Conservation (phyloP, 2,797 vertebrate species). For the Megalops cyprinoides region DNA sequence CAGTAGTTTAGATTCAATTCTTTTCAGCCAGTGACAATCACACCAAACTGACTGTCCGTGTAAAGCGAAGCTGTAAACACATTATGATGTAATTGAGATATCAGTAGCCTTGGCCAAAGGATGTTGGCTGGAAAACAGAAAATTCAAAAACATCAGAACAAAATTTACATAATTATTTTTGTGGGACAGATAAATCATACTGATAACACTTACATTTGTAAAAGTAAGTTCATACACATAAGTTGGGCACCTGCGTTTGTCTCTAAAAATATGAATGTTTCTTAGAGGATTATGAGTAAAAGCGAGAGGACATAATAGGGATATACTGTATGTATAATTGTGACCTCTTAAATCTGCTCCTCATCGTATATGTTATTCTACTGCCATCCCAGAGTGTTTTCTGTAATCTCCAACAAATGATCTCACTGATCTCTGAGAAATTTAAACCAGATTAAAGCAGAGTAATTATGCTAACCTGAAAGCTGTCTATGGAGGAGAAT, state of each 20-base stretch:
- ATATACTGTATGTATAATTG: background rate
- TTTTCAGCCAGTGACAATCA: background rate
- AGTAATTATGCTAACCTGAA: background rate
- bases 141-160: background rate
- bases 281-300: background rate
- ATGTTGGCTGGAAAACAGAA: background rate
- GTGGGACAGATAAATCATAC: background rate
- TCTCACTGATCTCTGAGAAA: background rate
- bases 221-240: background rate
- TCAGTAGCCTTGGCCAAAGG: background rate
- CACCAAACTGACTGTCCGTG: too few relatives aligned
- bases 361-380: background rate
- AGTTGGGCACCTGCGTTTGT: background rate
- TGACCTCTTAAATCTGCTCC: background rate
- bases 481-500: background rate
- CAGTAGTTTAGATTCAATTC: background rate
- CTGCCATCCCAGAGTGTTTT: background rate
- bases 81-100: too few relatives aligned
- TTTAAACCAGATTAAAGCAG: slow-evolving; percentile 2
- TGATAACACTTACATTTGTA: background rate
- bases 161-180: background rate
- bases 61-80: too few relatives aligned
- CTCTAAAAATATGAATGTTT: background rate
- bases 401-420: background rate
- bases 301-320: background rate